Base-by-base conservation (phyloP, 2,888 invertebrate genomes). In the Nesidiocoris tenuis region DNA sequence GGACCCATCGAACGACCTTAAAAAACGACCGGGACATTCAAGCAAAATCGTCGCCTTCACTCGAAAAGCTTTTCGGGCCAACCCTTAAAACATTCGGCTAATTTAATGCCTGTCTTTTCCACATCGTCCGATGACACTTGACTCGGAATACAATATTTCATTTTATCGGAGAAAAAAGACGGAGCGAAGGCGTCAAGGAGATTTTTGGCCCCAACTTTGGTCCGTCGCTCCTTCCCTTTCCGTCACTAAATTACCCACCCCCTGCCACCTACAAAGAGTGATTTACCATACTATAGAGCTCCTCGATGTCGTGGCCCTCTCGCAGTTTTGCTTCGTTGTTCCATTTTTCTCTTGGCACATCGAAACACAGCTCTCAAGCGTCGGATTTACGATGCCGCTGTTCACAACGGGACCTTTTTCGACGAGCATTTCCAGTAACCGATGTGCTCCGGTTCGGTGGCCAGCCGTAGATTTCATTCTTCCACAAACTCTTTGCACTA, bases 101-200 rank as follows among this genome's bases (percentile, higher is more conserved):
- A 77, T 77, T 77, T 77, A 77, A 77, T 77, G 77, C 77, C 77
- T 75, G 77, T 77, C 76, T 66, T 74, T 74, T 74, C 66, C 77
- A 67, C 61, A 22, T 56, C 70, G 39, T 39, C 76, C 78, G 68
- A 76, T 76, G 76, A 78, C 78, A 74, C 78, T 76, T 59, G 76
- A 75, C 65, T 71, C 56, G 63, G 63, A 74, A 61, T 68, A 74
- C 75, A 75, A 68, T 74, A 75, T 75, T 75, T 75, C 75, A 75
- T 67, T 75, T 75, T 75, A 75, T 75, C 68, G 57, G 25, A 19
- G 64, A 9, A 39, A 39, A 39, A 12, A 39, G 39, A 7, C 39
- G 12, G 12, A 39, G 39, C 39, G 39, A 39, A 12, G 55, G 72
- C 63, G 75, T 67, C 59, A 67, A 75, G 75, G 75, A 75, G 66